A percentile compares a stretch with the other conserved stretches of the same genome.
phyloP scores from a whole-genome alignment of 2,888 invertebrate genomes.

The Hemithea aestivaria region DNA sequence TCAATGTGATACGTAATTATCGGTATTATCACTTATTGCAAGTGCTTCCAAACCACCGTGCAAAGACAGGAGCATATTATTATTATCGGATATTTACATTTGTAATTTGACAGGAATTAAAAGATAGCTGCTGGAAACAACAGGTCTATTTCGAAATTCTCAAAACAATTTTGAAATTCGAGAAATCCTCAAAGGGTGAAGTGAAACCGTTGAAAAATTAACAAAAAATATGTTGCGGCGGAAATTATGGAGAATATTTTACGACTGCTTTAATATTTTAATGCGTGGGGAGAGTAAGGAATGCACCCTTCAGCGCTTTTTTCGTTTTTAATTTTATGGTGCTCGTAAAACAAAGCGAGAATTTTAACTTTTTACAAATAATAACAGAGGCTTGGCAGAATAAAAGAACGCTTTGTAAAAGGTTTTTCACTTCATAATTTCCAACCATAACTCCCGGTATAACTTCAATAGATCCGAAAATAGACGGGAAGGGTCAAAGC shows the following conservation, averaged over 20 bases:
- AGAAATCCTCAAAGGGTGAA: constrained; percentile 33
- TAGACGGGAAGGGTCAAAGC: constrained; percentile 1
- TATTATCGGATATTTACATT: no score
- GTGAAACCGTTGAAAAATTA: constrained; percentile 28
- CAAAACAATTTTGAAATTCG: no score
- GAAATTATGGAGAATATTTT: constrained; percentile 31
- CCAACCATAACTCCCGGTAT: no score
- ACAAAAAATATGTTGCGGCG: constrained; percentile 15
- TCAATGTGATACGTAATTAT: no score
- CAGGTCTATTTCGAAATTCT: no score
- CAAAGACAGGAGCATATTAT: no score
- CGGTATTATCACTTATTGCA: no score
- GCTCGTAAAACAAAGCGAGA: constrained; percentile 16
- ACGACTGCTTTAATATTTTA: constrained; percentile 30
- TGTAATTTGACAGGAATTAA: no score
- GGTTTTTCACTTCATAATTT: not conserved
- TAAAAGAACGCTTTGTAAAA: constrained; percentile 5
- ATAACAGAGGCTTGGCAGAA: not conserved
- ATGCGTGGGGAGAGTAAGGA: constrained; percentile 15
- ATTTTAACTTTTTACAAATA: constrained; percentile 1
- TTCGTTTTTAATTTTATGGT: constrained; percentile 15
- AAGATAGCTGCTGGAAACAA: no score
- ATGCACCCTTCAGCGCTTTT: constrained; percentile 18
- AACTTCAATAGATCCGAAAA: not conserved
- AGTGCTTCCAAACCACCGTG: no score